These are phyloP conservation scores for Gambusia holbrooki DNA, from an alignment of 2,113 vertebrate genomes.

Conservation along the genomic window DNA sequence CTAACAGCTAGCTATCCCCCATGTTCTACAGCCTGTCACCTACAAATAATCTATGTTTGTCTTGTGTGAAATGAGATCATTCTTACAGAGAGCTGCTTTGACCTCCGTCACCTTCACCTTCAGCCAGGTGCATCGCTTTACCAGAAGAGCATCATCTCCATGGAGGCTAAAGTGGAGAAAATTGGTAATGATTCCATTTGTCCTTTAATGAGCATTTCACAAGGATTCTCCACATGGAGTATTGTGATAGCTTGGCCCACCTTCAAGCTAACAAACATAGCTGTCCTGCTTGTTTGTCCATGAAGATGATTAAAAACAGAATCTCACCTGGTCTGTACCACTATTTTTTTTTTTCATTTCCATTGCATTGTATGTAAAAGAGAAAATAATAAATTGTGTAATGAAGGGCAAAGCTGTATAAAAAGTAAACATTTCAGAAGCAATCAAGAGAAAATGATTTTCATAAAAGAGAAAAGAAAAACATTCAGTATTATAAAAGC, in stretches of 20 bases:
- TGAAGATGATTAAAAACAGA: neutral
- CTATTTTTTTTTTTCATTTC: neutral
- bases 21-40: slow-evolving; percentile 3
- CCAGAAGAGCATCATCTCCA: slow-evolving; percentile 15
- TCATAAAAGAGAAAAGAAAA: neutral
- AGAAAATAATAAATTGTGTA: neutral
- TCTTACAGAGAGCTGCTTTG: slow-evolving; percentile 31
- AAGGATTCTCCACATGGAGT: neutral
- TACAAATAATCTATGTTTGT: slow-evolving; percentile 15
- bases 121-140: slow-evolving; percentile 39
- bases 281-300: neutral
- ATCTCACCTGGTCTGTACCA: neutral
- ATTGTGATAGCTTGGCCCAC: neutral
- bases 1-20: neutral
- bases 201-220: neutral
- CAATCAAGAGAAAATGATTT: neutral
- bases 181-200: neutral
- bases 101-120: slow-evolving; percentile 39
- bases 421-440: neutral
- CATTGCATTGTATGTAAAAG: too few species aligned
- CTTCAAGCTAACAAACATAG: neutral
- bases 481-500: neutral
- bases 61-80: slow-evolving; percentile 45
- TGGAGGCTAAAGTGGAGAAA: slow-evolving; percentile 20
- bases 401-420: neutral